These are phyloP conservation scores for Aphidius ervi DNA, from an alignment of 1,140 invertebrate genomes.

Conservation along the genomic window DNA sequence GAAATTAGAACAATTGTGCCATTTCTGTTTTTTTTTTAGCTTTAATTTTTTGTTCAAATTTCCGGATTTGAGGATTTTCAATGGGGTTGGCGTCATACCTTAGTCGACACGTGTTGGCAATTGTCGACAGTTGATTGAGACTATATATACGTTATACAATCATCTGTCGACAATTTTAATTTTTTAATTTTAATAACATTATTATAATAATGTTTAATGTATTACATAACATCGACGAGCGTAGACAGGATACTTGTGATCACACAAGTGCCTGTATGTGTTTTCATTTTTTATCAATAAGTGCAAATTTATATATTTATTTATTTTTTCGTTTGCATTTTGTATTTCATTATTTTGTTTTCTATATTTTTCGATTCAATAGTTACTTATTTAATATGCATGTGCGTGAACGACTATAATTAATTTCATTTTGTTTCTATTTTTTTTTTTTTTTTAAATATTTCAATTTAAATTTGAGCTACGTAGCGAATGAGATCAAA, in stretches of 20 bases:
- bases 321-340: background rate
- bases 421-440: constrained; percentile 1
- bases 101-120: constrained; percentile 14
- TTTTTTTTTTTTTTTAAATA: background rate
- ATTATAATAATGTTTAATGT: constrained; percentile 2
- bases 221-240: constrained; percentile 14
- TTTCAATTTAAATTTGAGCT: constrained; percentile 15
- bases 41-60: constrained; percentile 2
- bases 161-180: constrained; percentile 2
- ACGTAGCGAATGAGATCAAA: constrained; percentile 21
- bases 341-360: background rate
- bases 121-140: constrained; percentile 5
- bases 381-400: background rate
- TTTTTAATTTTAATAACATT: background rate
- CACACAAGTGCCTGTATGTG: background rate
- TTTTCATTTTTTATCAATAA: background rate
- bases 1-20: constrained; percentile 10
- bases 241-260: constrained; percentile 12
- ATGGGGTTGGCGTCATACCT: constrained; percentile 1
- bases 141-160: constrained; percentile 2
- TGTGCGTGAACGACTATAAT: constrained; percentile 20
- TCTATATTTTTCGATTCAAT: background rate
- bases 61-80: background rate
- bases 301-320: constrained; percentile 9
- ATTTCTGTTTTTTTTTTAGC: background rate